Conservation (phyloP, 2,797 vertebrate genomes). For the Austrolebias charrua region DNA sequence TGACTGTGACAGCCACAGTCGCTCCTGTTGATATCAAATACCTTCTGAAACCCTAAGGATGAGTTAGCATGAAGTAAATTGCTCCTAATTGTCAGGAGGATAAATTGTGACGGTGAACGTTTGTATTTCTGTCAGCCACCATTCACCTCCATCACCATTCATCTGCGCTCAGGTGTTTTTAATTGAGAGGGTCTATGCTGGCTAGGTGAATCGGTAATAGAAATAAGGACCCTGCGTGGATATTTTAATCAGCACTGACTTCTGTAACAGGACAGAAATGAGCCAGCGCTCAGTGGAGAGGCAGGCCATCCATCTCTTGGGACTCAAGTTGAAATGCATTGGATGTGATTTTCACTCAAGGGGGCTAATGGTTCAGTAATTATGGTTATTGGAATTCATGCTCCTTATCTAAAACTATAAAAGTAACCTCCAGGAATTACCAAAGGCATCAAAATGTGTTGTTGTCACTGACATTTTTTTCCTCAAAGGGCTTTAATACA, state of each 20-base stretch:
- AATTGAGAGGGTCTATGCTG: constrained; percentile 74
- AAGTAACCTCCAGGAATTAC: constrained; percentile 18
- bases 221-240: constrained; percentile 75
- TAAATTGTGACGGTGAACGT: constrained; percentile 77
- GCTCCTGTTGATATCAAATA: constrained; percentile 61
- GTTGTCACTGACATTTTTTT: neutral
- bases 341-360: constrained; percentile 65
- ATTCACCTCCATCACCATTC: constrained; percentile 65
- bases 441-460: neutral
- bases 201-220: constrained; percentile 76
- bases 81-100: constrained; percentile 77
- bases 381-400: constrained; percentile 68
- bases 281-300: constrained; percentile 43
- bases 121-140: constrained; percentile 75
- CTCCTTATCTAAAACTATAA: constrained; percentile 65
- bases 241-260: constrained; percentile 83
- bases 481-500: no score
- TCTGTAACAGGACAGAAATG: constrained; percentile 68
- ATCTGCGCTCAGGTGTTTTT: constrained; percentile 65
- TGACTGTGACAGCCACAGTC: constrained; percentile 58
- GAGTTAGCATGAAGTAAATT: constrained; percentile 80
- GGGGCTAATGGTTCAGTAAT: constrained; percentile 50
- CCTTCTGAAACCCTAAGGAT: constrained; percentile 73
- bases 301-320: constrained; percentile 67
- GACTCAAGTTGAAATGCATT: constrained; percentile 59